These are phyloP conservation scores for Lissonota sp. DNA, from an alignment of 2,888 invertebrate species.

Conservation along the genomic window DNA sequence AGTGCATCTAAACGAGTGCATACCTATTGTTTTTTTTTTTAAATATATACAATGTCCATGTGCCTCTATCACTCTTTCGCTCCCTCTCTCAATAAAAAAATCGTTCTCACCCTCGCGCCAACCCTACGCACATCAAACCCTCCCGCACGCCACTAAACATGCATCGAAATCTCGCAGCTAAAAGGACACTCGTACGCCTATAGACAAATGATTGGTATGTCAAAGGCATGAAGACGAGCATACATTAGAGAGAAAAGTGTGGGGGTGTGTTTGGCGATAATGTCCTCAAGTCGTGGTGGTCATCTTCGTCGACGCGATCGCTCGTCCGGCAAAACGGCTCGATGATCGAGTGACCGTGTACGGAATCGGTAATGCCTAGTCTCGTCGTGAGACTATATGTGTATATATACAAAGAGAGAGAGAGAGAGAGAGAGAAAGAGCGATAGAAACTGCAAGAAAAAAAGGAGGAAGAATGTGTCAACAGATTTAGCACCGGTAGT, in stretches of 20 bases:
- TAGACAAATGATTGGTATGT: no score
- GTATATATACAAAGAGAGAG: neutral
- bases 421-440: constrained; percentile 6
- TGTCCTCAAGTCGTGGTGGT: constrained; percentile 23
- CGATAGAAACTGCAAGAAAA: constrained; percentile 17
- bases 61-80: constrained; percentile 23
- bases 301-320: constrained; percentile 50
- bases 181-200: no score
- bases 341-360: constrained; percentile 66
- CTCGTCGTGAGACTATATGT: constrained; percentile 23
- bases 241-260: constrained; percentile 28
- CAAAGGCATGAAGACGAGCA: no score
- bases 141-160: no score
- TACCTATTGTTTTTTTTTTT: neutral
- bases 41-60: neutral
- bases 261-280: constrained; percentile 47
- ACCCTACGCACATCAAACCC: constrained; percentile 39
- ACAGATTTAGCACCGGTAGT: constrained; percentile 76
- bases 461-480: constrained; percentile 73
- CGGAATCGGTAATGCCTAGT: constrained; percentile 70
- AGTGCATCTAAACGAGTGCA: neutral
- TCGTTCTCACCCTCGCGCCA: constrained; percentile 35
- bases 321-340: constrained; percentile 63
- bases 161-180: neutral
- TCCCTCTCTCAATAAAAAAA: constrained; percentile 47